These are phyloP conservation scores for Alitta virens DNA, from an alignment of 2,888 invertebrate species.

Conservation along the genomic window DNA sequence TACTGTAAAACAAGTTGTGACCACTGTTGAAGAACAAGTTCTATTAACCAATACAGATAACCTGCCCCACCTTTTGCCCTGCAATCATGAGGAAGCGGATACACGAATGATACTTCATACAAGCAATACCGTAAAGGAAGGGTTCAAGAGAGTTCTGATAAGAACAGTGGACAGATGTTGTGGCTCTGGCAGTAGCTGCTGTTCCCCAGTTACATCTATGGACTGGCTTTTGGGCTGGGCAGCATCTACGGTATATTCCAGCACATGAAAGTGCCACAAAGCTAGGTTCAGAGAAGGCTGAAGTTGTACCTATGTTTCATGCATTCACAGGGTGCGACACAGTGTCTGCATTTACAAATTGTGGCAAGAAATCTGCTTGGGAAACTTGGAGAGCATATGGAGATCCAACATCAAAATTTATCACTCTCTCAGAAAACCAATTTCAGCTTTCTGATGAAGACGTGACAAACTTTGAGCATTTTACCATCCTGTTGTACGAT, in stretches of 20 bases:
- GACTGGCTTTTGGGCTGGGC: not conserved
- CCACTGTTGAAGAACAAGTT: too few relatives aligned
- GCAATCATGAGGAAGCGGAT: too few relatives aligned
- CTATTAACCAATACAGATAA: too few relatives aligned
- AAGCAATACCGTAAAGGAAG: too few relatives aligned
- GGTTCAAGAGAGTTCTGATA: not conserved
- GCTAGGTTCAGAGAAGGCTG: not conserved
- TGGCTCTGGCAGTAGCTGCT: not conserved
- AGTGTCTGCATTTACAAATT: not conserved
- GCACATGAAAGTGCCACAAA: not conserved
- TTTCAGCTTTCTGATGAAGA: not conserved
- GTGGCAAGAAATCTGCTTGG: conserved; percentile 7
- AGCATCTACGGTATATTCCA: not conserved
- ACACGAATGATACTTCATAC: too few relatives aligned
- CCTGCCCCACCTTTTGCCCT: too few relatives aligned
- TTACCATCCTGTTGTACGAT: not conserved
- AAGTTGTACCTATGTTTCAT: not conserved
- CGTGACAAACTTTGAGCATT: not conserved
- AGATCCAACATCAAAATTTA: not conserved
- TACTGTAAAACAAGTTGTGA: too few relatives aligned
- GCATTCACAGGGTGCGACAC: conserved; percentile 9
- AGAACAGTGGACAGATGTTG: not conserved
- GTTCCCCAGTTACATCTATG: not conserved
- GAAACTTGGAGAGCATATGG: not conserved
- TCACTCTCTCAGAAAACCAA: not conserved